Evolutionary conservation across 1,140 invertebrate species (phyloP), one percentile per base, ranked within the genome.

Genomic region (Pomphorhynchus laevis): DNA sequence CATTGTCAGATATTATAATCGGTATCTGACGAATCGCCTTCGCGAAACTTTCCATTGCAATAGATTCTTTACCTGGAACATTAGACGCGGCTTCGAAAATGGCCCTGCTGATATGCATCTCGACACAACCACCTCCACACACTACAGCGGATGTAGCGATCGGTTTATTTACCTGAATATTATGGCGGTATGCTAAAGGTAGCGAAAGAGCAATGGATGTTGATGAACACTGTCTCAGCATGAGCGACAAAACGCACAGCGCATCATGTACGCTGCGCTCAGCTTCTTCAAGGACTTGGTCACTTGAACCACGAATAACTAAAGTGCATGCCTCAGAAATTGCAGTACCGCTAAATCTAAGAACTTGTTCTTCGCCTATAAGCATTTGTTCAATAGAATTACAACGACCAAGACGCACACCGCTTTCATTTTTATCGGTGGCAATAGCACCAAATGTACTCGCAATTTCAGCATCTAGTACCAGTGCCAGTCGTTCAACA

Each of bases 251-350:
- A 1, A 98, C 89, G 57, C 89, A 98, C 0, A 99, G 64, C 2
- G 86, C 89, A 55, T 99, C 89, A 51, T 98, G 89, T 4, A 98
- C 56, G 1, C 86, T 93, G 32, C 89, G 66, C 48, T 98, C 84
- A 2, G 89, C 86, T 59, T 99, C 89, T 50, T 93, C 86, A 9
- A 98, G 65, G 50, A 99, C 93, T 60, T 98, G 89, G 53, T 91
- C 72, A 3, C 89, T 99, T n/a, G 89, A 82, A 39, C 86, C 89
- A 42, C 89, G 69, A 39, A 98, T 70, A 0, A 98, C 71, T 46
- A 98, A 68, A 0, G 80, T 84, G 55, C 89, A 98, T 5, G 89
- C 89, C 55, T 93, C 75, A 20, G 86, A 86, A 39, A 86, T 52
- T 40, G 70, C 66, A 21, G 93, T 80, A 31, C 80, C 86, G 31